phyloP scores from a whole-genome alignment of 1,140 invertebrate species.

The Cotesia chilonis region DNA sequence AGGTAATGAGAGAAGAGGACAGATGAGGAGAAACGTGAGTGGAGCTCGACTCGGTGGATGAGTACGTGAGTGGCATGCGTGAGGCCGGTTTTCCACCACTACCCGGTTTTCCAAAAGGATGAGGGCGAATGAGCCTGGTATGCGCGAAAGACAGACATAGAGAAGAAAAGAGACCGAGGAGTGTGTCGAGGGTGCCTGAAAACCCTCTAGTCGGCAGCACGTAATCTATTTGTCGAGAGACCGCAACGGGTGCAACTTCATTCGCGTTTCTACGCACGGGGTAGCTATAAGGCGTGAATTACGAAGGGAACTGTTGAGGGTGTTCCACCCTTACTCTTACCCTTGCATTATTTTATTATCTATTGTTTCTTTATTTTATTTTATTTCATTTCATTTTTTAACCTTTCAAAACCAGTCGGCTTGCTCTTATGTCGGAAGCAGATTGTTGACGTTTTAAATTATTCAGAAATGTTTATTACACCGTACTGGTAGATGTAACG shows the following conservation, averaged over 20 bases:
- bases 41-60: slow-evolving; percentile 45
- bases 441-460: neutral
- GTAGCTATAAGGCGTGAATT: slow-evolving; percentile 37
- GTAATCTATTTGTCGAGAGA: slow-evolving; percentile 67
- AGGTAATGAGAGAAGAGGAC: slow-evolving; percentile 1
- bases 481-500: neutral
- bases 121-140: neutral
- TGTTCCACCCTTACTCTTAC: slow-evolving; percentile 1
- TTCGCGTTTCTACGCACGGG: slow-evolving; percentile 37
- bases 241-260: slow-evolving; percentile 54
- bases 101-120: slow-evolving; percentile 1
- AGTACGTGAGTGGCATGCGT: slow-evolving; percentile 65
- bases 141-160: slow-evolving; percentile 37
- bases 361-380: neutral
- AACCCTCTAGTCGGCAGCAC: slow-evolving; percentile 52
- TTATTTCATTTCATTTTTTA: neutral
- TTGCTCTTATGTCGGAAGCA: too few species aligned
- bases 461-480: slow-evolving; percentile 4
- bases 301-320: slow-evolving; percentile 11
- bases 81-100: slow-evolving; percentile 31
- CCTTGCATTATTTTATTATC: neutral
- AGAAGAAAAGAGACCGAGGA: slow-evolving; percentile 43
- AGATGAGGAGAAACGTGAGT: slow-evolving; percentile 32
- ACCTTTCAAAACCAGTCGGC: too few species aligned
- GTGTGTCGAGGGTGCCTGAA: slow-evolving; percentile 22